Evolutionary conservation across 2,888 invertebrate genomes (phyloP), one percentile per base, ranked within the genome.

Genomic region (Tupiocoris notatus): DNA sequence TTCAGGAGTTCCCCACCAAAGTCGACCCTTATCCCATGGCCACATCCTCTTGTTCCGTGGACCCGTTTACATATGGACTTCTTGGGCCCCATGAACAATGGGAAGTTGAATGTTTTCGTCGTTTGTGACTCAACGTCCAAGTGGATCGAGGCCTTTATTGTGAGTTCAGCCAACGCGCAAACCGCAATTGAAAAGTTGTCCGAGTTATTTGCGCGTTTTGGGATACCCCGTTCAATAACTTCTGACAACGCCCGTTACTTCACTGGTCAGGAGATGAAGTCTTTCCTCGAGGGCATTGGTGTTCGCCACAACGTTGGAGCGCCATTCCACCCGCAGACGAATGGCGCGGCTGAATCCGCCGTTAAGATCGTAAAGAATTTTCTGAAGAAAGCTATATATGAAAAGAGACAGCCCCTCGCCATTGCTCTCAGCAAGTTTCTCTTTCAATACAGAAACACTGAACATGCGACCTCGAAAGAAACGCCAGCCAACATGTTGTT

Each of bases 261-360:
- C 21, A 20, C 20, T 23, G 22, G 64, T 12, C 21, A 24, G 7
- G 54, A 63, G 23, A 54, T 75, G n/a, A 17, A 17, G 57, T 12
- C 21, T n/a, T 75, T 75, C n/a, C 18, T 75, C 7, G 21, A 75
- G 17, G 22, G 64, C 17, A 21, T 22, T 23, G 64, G 65, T 1
- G 65, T 75, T 56, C 12, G 22, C 21, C 75, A 75, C 23, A 22
- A 23, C n/a, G 58, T 56, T 12, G 75, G 75, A 2, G 25, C 75
- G 22, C 75, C 66, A n/a, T 75, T 65, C 57, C 75, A 75, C 23
- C 58, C 66, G 25, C 64, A 65, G 23, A 25, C 25, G 20, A 75
- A 75, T 66, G 75, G 75, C 18, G 6, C 2, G 20, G 18, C 20
- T 23, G 64, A 63, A 20, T 63, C 64, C 6, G 24, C 64, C 6